These are phyloP conservation scores for Macropis europaea DNA, from an alignment of 2,888 invertebrate species.

Conservation along the genomic window DNA sequence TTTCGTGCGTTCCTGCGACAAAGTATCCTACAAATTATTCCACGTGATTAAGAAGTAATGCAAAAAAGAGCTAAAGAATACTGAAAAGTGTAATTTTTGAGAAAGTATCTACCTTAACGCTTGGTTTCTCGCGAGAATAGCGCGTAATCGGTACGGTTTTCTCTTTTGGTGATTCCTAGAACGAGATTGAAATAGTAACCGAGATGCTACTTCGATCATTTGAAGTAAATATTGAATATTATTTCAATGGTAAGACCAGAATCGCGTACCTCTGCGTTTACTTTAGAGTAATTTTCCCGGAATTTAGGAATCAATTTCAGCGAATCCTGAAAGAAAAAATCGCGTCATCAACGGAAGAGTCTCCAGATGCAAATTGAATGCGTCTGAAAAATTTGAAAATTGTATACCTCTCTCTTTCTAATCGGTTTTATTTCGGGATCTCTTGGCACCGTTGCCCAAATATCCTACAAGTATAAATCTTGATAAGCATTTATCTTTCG, in stretches of 20 bases:
- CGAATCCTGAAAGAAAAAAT: conserved; percentile 5
- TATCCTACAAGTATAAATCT: conserved; percentile 37
- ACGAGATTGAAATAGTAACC: neutral
- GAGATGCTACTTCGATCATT: neutral
- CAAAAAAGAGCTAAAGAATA: no score
- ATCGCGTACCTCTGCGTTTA: neutral
- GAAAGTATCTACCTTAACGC: conserved; percentile 8
- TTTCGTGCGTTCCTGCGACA: neutral
- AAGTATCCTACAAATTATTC: conserved; percentile 3
- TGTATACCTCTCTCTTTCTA: conserved; percentile 38
- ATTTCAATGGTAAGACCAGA: neutral
- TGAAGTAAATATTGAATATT: neutral
- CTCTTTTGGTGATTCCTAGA: neutral
- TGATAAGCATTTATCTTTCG: neutral
- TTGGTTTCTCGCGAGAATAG: neutral
- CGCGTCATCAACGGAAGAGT: neutral
- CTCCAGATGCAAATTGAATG: neutral
- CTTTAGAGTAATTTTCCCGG: neutral
- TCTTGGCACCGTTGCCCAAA: conserved; percentile 41
- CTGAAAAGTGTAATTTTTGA: neutral
- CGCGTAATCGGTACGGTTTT: neutral
- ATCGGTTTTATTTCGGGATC: conserved; percentile 36
- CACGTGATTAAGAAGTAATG: neutral
- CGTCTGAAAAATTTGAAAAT: neutral
- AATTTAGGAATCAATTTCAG: neutral